These are phyloP conservation scores for Acrocera orbiculus DNA, from an alignment of 2,888 invertebrate genomes.

Conservation along the genomic window DNA sequence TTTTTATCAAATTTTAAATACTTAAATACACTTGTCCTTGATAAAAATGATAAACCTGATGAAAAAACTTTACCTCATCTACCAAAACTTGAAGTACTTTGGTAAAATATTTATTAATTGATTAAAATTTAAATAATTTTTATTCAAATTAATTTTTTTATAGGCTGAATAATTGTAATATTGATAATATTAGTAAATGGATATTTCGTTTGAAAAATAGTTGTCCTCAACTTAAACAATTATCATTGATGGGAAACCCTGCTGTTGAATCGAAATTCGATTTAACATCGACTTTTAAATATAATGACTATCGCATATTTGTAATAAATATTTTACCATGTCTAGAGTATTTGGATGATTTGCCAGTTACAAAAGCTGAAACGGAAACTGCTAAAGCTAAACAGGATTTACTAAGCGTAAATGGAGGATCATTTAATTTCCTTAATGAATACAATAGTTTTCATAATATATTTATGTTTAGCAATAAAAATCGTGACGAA, in stretches of 20 bases:
- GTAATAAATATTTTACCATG: conserved; percentile 19
- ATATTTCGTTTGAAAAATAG: conserved; percentile 48
- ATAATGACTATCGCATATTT: conserved; percentile 19
- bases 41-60: conserved; percentile 58
- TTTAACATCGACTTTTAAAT: conserved; percentile 29
- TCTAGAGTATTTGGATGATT: conserved; percentile 22
- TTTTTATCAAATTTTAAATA: conserved; percentile 54
- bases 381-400: too few species aligned
- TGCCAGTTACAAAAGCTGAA: too few species aligned
- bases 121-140: not conserved
- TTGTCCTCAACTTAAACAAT: conserved; percentile 52
- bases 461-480: too few species aligned
- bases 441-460: too few species aligned
- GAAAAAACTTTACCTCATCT: conserved; percentile 51
- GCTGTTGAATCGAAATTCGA: conserved; percentile 49
- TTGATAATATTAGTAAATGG: conserved; percentile 49
- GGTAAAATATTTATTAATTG: conserved; percentile 33
- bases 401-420: too few species aligned
- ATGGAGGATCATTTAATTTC: too few species aligned
- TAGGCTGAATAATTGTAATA: conserved; percentile 50
- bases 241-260: conserved; percentile 65
- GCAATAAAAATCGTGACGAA: too few species aligned
- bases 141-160: conserved; percentile 4
- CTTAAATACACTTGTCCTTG: conserved; percentile 60
- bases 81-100: conserved; percentile 55